These are phyloP conservation scores for Peribatodes rhomboidaria DNA, from an alignment of 2,888 invertebrate species.

Conservation along the genomic window DNA sequence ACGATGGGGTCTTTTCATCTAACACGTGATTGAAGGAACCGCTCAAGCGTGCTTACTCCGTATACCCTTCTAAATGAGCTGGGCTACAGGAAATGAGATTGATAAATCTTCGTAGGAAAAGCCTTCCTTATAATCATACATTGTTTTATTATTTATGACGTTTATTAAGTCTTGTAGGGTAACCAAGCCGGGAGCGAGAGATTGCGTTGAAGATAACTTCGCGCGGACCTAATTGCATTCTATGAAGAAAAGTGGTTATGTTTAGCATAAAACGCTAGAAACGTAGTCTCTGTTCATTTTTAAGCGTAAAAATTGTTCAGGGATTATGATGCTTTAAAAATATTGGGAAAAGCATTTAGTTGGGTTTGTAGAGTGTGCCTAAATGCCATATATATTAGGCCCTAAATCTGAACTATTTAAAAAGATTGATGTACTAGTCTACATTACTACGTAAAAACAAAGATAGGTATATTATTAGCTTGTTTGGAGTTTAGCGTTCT, in stretches of 20 bases:
- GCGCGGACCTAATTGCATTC: not conserved
- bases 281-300: not conserved
- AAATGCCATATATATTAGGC: too few species aligned
- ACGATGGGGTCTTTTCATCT: conserved; percentile 14
- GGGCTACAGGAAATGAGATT: conserved; percentile 31
- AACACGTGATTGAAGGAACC: conserved; percentile 15
- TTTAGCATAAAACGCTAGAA: not conserved
- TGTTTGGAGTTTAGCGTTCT: too few species aligned
- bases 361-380: too few species aligned
- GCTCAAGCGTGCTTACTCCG: conserved; percentile 7
- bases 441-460: too few species aligned
- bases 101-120: conserved; percentile 33
- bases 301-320: not conserved
- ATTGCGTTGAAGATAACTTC: not conserved
- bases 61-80: conserved; percentile 27
- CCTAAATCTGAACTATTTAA: too few species aligned
- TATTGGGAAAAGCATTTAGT: too few species aligned
- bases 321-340: not conserved
- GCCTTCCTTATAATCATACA: conserved; percentile 25
- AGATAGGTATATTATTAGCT: too few species aligned
- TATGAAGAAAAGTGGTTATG: not conserved
- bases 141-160: conserved; percentile 33
- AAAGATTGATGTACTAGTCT: too few species aligned
- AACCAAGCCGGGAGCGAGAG: not conserved
- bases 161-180: conserved; percentile 26